phyloP scores from a whole-genome alignment of 2,888 invertebrate species.

The Chrysolina haemoptera region DNA sequence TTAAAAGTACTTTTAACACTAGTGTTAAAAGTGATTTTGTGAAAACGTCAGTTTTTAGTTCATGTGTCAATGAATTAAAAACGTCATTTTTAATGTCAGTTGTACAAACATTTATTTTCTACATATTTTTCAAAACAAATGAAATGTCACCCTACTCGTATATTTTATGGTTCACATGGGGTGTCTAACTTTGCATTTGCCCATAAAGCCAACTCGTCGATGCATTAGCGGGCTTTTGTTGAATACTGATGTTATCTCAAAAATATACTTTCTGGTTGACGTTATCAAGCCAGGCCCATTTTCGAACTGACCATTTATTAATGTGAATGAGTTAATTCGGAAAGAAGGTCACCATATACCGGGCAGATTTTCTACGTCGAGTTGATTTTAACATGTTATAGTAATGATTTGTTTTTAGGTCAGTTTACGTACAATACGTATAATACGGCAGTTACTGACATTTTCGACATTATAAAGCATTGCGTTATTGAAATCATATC shows the following conservation, averaged over 20 bases:
- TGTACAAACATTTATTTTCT: neutral
- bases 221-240: conserved; percentile 14
- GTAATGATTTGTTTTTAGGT: too few species aligned
- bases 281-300: conserved; percentile 4
- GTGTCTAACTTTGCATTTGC: conserved; percentile 9
- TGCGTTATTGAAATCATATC: too few species aligned
- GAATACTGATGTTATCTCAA: conserved; percentile 1
- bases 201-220: conserved; percentile 16
- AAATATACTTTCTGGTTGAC: conserved; percentile 11
- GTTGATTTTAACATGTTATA: too few species aligned
- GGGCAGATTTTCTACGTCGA: too few species aligned
- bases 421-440: too few species aligned
- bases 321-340: conserved; percentile 8
- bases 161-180: neutral
- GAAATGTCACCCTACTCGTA: conserved; percentile 4
- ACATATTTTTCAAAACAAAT: neutral
- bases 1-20: too few species aligned
- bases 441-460: too few species aligned
- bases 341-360: neutral
- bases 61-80: too few species aligned
- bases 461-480: too few species aligned
- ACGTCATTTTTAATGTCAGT: too few species aligned
- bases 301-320: conserved; percentile 2
- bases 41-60: too few species aligned
- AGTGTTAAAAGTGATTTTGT: too few species aligned